These are phyloP conservation scores for Spatula versicolor DNA, from an alignment of 2,797 vertebrate genomes.

Conservation along the genomic window DNA sequence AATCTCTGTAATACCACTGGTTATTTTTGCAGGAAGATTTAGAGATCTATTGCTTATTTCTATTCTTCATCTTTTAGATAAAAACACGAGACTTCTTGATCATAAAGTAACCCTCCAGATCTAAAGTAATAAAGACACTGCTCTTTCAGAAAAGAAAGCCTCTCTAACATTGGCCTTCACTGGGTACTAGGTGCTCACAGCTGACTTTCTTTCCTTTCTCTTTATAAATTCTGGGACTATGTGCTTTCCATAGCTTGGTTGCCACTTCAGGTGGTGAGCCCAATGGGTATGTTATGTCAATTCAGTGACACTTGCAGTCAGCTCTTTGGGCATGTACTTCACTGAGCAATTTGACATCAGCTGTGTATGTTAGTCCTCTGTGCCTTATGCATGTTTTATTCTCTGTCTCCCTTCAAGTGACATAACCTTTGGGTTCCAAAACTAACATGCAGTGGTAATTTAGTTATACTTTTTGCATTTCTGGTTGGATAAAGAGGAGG, in stretches of 20 bases:
- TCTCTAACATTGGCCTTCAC: neutral
- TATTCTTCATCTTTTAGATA: neutral
- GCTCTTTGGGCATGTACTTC: slow-evolving; percentile 4
- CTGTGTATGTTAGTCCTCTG: slow-evolving; percentile 3
- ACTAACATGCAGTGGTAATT: neutral
- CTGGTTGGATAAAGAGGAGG: neutral
- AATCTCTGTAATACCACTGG: neutral
- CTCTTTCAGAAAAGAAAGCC: neutral
- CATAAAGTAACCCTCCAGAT: neutral
- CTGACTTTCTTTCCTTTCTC: neutral
- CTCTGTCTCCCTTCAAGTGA: neutral
- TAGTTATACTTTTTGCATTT: neutral
- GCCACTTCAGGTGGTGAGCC: slow-evolving; percentile 27
- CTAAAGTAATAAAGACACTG: neutral
- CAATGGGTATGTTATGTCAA: slow-evolving; percentile 45
- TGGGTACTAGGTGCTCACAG: neutral
- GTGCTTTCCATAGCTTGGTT: neutral
- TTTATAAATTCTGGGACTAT: neutral
- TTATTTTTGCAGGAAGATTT: neutral
- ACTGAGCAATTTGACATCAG: slow-evolving; percentile 12
- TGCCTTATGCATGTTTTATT: slow-evolving; percentile 34
- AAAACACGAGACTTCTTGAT: neutral
- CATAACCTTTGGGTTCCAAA: slow-evolving; percentile 9
- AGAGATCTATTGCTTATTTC: neutral
- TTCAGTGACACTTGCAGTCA: slow-evolving; percentile 26